phyloP scores from a whole-genome alignment of 1,140 invertebrate genomes.

The Akabosia matsudoensis region DNA sequence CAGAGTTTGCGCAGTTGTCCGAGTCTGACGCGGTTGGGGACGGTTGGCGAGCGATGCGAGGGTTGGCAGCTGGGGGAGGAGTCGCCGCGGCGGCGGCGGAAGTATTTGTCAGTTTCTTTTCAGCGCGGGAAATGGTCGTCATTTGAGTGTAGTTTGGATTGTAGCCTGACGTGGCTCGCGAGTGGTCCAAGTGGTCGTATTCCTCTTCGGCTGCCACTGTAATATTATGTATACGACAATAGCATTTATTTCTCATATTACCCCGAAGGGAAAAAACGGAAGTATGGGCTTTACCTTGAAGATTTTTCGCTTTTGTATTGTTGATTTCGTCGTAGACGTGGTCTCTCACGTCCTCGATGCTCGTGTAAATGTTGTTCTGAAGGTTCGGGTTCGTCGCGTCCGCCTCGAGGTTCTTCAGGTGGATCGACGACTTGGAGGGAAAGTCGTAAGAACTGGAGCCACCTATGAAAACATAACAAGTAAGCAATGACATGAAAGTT shows the following conservation, averaged over 20 bases:
- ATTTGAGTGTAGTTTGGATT: constrained; percentile 81
- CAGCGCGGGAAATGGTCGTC: constrained; percentile 50
- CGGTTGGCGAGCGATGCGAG: not conserved
- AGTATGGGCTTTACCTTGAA: constrained; percentile 45
- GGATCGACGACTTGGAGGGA: constrained; percentile 51
- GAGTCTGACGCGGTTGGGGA: constrained; percentile 8
- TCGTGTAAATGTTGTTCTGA: constrained; percentile 67
- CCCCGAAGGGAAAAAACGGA: constrained; percentile 28
- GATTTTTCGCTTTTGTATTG: constrained; percentile 53
- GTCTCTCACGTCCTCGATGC: constrained; percentile 68
- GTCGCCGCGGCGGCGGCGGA: not conserved
- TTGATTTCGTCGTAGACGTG: constrained; percentile 91
- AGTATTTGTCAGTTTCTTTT: not conserved
- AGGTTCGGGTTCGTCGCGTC: constrained; percentile 76
- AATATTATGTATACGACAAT: not conserved
- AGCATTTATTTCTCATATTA: constrained; percentile 33
- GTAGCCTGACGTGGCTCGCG: constrained; percentile 70
- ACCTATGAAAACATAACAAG: constrained; percentile 37
- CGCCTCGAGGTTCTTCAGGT: constrained; percentile 73
- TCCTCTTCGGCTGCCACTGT: constrained; percentile 63
- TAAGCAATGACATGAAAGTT: not conserved
- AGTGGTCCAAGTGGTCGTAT: constrained; percentile 84
- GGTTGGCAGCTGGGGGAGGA: not conserved
- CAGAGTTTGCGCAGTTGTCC: constrained; percentile 16
- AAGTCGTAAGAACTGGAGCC: constrained; percentile 55